phyloP scores from a whole-genome alignment of 2,888 invertebrate species.

The Lottia gigantea region DNA sequence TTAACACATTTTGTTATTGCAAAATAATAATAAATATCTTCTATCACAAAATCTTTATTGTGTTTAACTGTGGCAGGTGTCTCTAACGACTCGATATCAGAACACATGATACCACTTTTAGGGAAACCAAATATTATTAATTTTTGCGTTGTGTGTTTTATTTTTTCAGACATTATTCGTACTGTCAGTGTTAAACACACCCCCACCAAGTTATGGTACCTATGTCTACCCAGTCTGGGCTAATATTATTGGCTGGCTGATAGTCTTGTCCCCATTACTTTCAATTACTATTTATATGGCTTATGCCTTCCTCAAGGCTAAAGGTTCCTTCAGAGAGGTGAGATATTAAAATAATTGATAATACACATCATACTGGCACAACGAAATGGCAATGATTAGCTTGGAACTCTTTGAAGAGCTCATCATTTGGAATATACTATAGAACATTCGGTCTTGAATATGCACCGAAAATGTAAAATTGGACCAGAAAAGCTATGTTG shows the following conservation, averaged over 20 bases:
- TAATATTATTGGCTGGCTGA: conserved; percentile 58
- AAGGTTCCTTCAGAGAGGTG: conserved; percentile 56
- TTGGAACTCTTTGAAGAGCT: too few species aligned
- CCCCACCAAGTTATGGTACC: conserved; percentile 42
- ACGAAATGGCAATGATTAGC: not conserved
- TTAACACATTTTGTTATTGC: too few species aligned
- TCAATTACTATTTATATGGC: conserved; percentile 64
- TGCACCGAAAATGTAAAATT: too few species aligned
- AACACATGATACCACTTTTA: too few species aligned
- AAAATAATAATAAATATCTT: too few species aligned
- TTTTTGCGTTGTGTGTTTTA: not conserved
- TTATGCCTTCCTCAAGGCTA: conserved; percentile 58
- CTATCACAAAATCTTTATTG: too few species aligned
- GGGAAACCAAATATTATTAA: too few species aligned
- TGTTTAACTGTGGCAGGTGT: too few species aligned
- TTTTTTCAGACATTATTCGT: conserved; percentile 55
- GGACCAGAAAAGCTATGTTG: too few species aligned
- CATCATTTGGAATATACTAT: too few species aligned
- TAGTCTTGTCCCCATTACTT: conserved; percentile 61
- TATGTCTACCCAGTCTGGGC: conserved; percentile 63
- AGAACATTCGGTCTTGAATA: too few species aligned
- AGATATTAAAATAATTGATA: conserved; percentile 11
- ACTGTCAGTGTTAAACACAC: conserved; percentile 49
- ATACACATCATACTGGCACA: not conserved
- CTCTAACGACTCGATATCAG: too few species aligned